Base-by-base conservation (phyloP, 2,113 vertebrate species). In the Ranitomeya variabilis region DNA sequence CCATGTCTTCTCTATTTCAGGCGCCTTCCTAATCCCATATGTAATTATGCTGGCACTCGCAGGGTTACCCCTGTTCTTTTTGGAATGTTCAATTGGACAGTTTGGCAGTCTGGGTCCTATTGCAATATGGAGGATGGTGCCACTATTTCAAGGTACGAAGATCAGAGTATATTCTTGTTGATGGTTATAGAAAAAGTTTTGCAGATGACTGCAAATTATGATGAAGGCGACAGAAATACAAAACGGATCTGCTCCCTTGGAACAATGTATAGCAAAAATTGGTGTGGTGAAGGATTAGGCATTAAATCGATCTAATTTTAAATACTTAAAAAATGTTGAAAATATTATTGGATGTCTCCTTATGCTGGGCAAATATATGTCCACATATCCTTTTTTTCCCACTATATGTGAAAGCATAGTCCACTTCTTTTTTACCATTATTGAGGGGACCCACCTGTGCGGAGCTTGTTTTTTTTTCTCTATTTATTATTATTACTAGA, bases 11-110 rank as follows among this genome's bases (percentile, higher is more conserved):
- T 59, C 0, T 74, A 15, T 85, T 86, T 21, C 69, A 90, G 90
- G 90, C 23, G 90, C 90, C 13, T 90, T 90, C 66, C 86, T 90
- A 52, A 90, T 90, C 76, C 90, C 90, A 11, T 90, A 90, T 73
- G 9, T 51, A 19, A 69, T 90, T 5, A 90, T 90, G 90, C 19
- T 90, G 86, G 77, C 89, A 15, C 31, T 90, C 7, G 82, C 89
- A 12, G 90, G 90, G 6, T 73, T 90, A 19, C 90, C 90, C 1
- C 3, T 90, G 19, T 90, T 87, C 45, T 90, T 90, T 69, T 13
- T 90, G 69, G 90, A 90, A 23, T 90, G 90, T 37, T 87, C 90
- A 2, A 55, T 89, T 6, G 90, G 90, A 54, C 90, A 90, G 57
- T 90, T 90, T 86, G 86, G 89, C 80, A 90, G 90, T 23, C 66